Evolutionary conservation across 2,797 vertebrate species (phyloP).

Genomic region (Eulemur mongoz): DNA sequence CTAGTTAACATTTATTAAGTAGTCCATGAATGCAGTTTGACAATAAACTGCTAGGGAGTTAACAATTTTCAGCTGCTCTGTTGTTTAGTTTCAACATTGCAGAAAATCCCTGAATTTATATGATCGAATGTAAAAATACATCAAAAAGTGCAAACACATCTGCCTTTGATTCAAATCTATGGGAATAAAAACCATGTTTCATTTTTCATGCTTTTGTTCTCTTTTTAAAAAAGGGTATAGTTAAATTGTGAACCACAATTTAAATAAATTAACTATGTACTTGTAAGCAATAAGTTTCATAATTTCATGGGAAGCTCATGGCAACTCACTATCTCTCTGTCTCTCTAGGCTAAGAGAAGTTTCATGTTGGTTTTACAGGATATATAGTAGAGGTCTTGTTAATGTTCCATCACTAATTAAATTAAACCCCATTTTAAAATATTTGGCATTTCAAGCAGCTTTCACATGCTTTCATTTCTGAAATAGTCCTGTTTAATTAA

Average conservation of each 20-base stretch:
- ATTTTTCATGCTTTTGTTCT: background rate
- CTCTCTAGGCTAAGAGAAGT: background rate
- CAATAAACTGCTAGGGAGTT: background rate
- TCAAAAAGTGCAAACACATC: background rate
- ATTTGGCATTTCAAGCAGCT: background rate
- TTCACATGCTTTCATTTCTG: background rate
- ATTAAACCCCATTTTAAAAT: background rate
- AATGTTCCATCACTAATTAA: background rate
- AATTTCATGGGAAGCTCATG: background rate
- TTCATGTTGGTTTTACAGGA: background rate
- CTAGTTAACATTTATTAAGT: background rate
- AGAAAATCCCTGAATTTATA: background rate
- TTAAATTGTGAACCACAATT: background rate
- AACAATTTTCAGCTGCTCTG: background rate
- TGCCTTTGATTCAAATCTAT: background rate
- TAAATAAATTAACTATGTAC: background rate
- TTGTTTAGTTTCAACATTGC: background rate
- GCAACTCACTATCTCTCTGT: background rate
- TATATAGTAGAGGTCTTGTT: background rate
- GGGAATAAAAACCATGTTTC: background rate
- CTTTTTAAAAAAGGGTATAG: background rate
- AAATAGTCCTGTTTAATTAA: background rate
- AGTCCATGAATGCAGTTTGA: background rate
- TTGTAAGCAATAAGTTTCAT: background rate
- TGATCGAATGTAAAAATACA: background rate